Base-by-base conservation (phyloP, 2,113 vertebrate genomes). In the Dryoscopus gambensis region DNA sequence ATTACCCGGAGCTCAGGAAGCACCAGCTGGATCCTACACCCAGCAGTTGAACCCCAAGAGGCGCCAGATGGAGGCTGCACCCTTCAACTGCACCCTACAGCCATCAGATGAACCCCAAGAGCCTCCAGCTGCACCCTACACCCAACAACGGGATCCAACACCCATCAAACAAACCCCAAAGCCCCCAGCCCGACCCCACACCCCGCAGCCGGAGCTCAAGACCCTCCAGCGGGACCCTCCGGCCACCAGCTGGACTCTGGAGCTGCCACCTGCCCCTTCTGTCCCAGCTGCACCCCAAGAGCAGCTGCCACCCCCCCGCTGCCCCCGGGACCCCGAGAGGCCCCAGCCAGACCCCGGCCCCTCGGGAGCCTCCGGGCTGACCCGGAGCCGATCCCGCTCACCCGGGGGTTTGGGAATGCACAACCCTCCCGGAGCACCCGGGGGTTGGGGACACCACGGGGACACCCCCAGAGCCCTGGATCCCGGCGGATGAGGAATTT, bases 371-470 rank as follows among this genome's bases (percentile, higher is more conserved):
- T 14, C 37, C 6, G 6, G 30, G 46, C 71, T 27, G 63, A n/a
- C n/a, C 93, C 8, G 10, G 33, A 19, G 56, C 21, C 0, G 3
- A 47, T 42, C 71, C 78, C 0, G 6, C 62, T 83, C 76, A 20
- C 57, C 16, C 28, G 3, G 40, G 49, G 35, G 25, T 52, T 37
- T 3, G 15, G 88, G 85, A 75, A 23, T 2, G 21, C 49, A 5
- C 3, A 11, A 31, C 68, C 7, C 23, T 49, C 39, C 39, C 1
- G 8, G 50, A 25, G 23, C 3, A 1, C 4, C 22, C 3, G 0
- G 69, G 46, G 44, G 1, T 5, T 3, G 0, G 56, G 46, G 71
- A 63, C 47, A 47, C 30, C 7, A 0, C 4, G 23, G 55, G 71
- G 84, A 5, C 44, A 27, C 18, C 15, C 8, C 37, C 39, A 0